phyloP scores from a whole-genome alignment of 2,113 vertebrate species.

The Vanacampus margaritifer region DNA sequence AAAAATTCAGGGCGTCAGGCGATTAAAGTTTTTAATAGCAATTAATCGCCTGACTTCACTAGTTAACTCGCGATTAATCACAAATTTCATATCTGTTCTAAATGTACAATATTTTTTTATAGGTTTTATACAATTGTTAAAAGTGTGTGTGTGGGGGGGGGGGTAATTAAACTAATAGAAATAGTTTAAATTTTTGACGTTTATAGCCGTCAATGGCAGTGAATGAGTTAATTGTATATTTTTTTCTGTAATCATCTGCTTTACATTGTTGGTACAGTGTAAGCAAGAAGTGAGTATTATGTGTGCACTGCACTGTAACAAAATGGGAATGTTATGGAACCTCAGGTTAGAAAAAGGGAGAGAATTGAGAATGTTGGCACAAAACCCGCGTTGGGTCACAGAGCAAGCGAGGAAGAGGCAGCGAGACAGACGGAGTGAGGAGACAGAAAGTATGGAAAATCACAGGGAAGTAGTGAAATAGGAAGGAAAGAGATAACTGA shows the following conservation, averaged over 20 bases:
- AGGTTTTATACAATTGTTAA: too few species aligned
- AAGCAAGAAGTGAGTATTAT: constrained; percentile 54
- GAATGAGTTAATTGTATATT: constrained; percentile 44
- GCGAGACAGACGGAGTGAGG: constrained; percentile 11
- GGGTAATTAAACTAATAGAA: too few species aligned
- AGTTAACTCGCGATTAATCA: too few species aligned
- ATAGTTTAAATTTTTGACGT: too few species aligned
- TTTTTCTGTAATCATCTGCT: not conserved
- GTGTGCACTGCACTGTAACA: constrained; percentile 65
- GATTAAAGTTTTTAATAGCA: too few species aligned
- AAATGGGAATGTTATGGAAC: constrained; percentile 68
- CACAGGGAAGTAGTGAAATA: constrained; percentile 29
- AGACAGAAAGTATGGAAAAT: constrained; percentile 30
- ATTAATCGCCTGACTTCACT: too few species aligned
- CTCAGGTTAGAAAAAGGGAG: constrained; percentile 63
- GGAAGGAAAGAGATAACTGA: constrained; percentile 12
- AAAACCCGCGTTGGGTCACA: constrained; percentile 58
- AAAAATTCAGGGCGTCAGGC: too few species aligned
- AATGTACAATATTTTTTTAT: too few species aligned
- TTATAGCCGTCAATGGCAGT: too few species aligned
- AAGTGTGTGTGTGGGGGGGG: too few species aligned
- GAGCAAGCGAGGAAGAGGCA: constrained; percentile 21
- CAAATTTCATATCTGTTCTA: too few species aligned
- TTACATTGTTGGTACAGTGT: constrained; percentile 17
- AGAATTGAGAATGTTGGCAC: constrained; percentile 69